Evolutionary conservation across 1,140 invertebrate genomes (phyloP), one percentile per base, ranked within the genome.

Genomic region (Melitaea cinxia): DNA sequence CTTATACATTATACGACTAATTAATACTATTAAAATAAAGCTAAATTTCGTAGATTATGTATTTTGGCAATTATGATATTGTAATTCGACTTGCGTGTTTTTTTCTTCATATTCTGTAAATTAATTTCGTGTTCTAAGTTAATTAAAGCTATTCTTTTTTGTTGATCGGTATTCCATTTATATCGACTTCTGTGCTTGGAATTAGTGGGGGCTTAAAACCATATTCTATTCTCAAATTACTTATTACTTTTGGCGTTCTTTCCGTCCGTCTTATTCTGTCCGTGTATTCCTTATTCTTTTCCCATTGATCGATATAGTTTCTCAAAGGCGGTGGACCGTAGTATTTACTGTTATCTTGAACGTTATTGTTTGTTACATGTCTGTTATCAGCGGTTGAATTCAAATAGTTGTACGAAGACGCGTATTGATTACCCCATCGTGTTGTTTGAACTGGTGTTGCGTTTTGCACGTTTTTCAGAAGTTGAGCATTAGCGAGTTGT

Each of bases 151-250:
- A 14, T 45, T 49, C 52, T 12, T 87, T 86, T 54, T 91, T 92
- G 24, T 85, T 77, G 14, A 94, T 80, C 0, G 93, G 93, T 53
- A 92, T 85, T 6, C 94, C 94, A 68, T 94, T 85, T 67, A 96
- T 94, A 72, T 96, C 95, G 21, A 96, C 95, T 77, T 96, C 95
- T n/a, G 95, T 92, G 0, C 95, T 96, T 1, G 96, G 96, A 54
- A 95, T 92, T 72, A 96, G 82, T 0, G 95, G 95, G 7, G 95
- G 95, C 72, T 95, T 95, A 65, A 96, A 96, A 0, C 95, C 95
- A 73, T 96, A 96, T 65, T 96, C 95, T 73, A 96, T 92, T 66
- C 94, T 94, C 0, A 95, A 91, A 64, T 94, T n/a, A n/a, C n/a
- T 94, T 0, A 66, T 72, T 10, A 83, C 54, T 65, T 93, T 93